Evolutionary conservation across 2,888 invertebrate genomes (phyloP), one percentile per base, ranked within the genome.

Genomic region (Troglohyphantes excavatus): DNA sequence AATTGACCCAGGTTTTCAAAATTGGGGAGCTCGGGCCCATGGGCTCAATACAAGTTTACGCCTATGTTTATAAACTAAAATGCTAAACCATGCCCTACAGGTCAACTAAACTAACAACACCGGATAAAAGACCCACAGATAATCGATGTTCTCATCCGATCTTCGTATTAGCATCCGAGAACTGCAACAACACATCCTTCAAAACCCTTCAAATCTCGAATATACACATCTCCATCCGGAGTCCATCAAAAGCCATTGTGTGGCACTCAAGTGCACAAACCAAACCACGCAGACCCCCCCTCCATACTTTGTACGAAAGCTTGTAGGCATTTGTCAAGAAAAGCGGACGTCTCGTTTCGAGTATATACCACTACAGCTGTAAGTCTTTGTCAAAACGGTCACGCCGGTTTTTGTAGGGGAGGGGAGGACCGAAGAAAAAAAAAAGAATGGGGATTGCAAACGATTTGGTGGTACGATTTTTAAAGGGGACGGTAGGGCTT

Each of bases 291-390:
- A n/a, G n/a, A 39, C 19, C n/a, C n/a, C 65, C 27, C 39, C 39
- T 73, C 9, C 33, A 39, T 11, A 39, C 39, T 13, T 53, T 13
- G 7, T 53, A n/a, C n/a, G 5, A 5, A 67, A 84, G 75, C 84
- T 75, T 76, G 75, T 84, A 53, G 67, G 53, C 65, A 84, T 84
- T 84, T 84, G 84, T 84, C 84, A 84, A 17, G 39, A 39, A 13
- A 39, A 73, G 61, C 65, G 33, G 84, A 73, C 84, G 43, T 76
- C 68, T 46, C 61, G 19, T 43, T 59, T 61, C 72, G n/a, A n/a
- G n/a, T 9, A 73, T 70, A 78, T 63, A 33, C 53, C 53, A 53
- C 19, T 68, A 76, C 75, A 86, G 85, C 17, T 86, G 85, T 70
- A 68, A 78, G 84, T 75, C 65, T 84, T 84, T 84, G 75, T 75